These are phyloP conservation scores for Lamprologus ornatipinnis DNA, from an alignment of 2,113 vertebrate genomes.

Conservation along the genomic window DNA sequence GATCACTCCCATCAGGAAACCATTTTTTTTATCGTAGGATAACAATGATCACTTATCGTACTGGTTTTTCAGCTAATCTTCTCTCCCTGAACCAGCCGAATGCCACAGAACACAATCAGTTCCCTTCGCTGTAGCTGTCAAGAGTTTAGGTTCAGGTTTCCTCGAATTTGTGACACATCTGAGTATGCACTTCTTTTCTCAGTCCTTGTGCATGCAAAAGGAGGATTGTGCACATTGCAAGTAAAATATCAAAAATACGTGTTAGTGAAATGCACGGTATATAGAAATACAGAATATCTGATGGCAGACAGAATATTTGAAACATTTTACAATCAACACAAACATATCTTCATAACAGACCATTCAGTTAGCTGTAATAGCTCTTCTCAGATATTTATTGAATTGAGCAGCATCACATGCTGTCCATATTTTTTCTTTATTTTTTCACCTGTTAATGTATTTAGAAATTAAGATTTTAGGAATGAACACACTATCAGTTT, in stretches of 20 bases:
- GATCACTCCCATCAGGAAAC: not conserved
- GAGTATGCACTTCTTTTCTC: not conserved
- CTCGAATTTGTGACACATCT: not conserved
- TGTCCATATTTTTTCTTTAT: rapidly evolving
- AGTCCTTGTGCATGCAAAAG: not conserved
- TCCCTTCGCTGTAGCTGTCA: not conserved
- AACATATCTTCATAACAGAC: not conserved
- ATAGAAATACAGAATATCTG: not conserved
- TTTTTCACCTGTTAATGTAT: not conserved
- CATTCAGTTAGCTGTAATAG: not conserved
- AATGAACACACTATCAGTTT: not conserved
- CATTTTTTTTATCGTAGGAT: not conserved
- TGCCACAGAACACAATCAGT: not conserved
- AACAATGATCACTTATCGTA: not conserved
- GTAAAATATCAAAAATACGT: not conserved
- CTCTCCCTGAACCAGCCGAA: not conserved
- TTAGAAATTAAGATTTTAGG: not conserved
- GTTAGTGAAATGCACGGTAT: not conserved
- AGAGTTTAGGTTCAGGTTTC: not conserved
- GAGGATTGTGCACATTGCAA: not conserved
- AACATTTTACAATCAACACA: not conserved
- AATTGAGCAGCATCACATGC: not conserved
- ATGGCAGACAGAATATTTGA: not conserved
- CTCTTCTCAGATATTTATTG: not conserved
- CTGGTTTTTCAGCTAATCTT: not conserved